phyloP scores from a whole-genome alignment of 2,113 vertebrate species.

The Dipodomys spectabilis region DNA sequence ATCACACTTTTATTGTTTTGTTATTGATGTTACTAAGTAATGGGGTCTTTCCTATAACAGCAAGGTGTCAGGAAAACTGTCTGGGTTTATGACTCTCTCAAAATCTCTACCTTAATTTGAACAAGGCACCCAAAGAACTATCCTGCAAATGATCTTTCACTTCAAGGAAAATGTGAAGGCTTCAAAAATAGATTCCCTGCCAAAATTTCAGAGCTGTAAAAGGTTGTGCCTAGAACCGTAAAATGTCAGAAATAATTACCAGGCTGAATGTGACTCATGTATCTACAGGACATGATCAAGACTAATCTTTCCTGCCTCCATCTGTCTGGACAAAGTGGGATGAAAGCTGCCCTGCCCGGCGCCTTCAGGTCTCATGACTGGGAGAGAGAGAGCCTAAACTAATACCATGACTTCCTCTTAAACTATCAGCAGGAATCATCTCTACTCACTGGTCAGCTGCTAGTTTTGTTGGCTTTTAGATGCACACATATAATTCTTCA shows the following conservation, averaged over 20 bases:
- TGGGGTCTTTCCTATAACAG: constrained; percentile 18
- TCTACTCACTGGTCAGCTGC: neutral
- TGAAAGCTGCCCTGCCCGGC: neutral
- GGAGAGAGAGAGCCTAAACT: neutral
- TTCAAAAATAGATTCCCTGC: constrained; percentile 67
- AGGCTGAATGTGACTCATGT: constrained; percentile 60
- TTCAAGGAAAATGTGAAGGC: constrained; percentile 61
- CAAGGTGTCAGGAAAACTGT: neutral
- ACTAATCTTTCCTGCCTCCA: constrained; percentile 78
- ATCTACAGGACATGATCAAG: constrained; percentile 62
- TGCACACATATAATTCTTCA: neutral
- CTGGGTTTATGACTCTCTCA: neutral
- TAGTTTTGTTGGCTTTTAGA: neutral
- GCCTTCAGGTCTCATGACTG: neutral
- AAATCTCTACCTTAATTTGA: constrained; percentile 28
- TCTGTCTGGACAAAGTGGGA: constrained; percentile 75
- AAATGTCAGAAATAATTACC: constrained; percentile 78
- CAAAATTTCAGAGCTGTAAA: constrained; percentile 67
- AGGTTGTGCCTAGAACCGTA: constrained; percentile 68
- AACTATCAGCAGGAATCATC: neutral
- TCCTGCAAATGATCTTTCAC: neutral
- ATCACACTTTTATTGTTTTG: neutral
- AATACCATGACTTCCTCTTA: neutral
- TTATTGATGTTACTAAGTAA: constrained; percentile 1
- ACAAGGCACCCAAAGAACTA: constrained; percentile 35